phyloP scores from a whole-genome alignment of 2,113 vertebrate species.

The Odocoileus virginianus region DNA sequence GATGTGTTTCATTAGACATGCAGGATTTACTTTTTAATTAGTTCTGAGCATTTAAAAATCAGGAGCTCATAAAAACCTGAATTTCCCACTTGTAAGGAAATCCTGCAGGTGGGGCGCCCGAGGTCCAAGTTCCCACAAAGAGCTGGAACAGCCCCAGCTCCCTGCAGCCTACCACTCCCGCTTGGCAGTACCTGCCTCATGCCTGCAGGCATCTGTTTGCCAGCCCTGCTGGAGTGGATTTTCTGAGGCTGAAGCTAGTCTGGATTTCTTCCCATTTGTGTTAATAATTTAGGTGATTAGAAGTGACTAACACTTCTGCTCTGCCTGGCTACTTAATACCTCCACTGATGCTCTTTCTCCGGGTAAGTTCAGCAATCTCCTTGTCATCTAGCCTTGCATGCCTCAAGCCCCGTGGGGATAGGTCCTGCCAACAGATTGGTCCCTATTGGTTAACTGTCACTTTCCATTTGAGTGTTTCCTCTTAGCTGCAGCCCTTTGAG shows the following conservation, averaged over 20 bases:
- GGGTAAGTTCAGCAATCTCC: slow-evolving; percentile 18
- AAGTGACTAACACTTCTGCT: not conserved
- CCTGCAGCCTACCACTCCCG: not conserved
- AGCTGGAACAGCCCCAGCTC: not conserved
- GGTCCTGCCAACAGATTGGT: not conserved
- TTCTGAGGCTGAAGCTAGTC: slow-evolving; percentile 34
- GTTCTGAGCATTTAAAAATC: not conserved
- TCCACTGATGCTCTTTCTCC: not conserved
- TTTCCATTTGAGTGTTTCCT: not conserved
- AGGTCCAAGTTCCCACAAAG: not conserved
- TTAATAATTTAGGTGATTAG: slow-evolving; percentile 53
- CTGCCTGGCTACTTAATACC: not conserved
- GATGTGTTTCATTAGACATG: not conserved
- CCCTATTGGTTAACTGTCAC: not conserved
- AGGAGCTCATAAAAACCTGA: not conserved
- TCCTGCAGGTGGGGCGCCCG: no score
- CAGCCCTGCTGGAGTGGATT: not conserved
- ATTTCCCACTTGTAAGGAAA: not conserved
- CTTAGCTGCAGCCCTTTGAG: not conserved
- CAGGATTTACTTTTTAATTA: not conserved
- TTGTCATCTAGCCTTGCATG: not conserved
- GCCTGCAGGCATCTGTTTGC: not conserved
- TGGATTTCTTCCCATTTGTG: slow-evolving; percentile 40
- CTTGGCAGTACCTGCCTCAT: not conserved
- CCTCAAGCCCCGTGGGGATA: not conserved